phyloP scores from a whole-genome alignment of 1,140 invertebrate species.

The Samia ricini region DNA sequence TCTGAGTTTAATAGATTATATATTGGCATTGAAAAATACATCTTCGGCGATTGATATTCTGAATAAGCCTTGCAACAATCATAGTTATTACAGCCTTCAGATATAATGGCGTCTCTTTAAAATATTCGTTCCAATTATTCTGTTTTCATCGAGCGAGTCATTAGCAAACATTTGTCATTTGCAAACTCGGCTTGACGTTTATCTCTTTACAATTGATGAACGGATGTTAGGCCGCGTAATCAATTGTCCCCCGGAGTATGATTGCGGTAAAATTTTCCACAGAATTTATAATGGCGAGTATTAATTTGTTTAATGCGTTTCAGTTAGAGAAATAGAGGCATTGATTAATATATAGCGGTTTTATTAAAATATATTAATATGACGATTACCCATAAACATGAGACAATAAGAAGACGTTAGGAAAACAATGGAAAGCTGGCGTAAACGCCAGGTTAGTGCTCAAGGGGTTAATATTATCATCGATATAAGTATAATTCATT shows the following conservation, averaged over 20 bases:
- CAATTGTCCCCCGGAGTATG: conserved; percentile 54
- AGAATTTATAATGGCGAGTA: conserved; percentile 31
- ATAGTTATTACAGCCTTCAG: conserved; percentile 28
- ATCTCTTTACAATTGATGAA: conserved; percentile 68
- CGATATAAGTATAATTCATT: too few species aligned
- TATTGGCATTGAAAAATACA: conserved; percentile 18
- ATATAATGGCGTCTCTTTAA: conserved; percentile 30
- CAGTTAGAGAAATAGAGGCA: background rate
- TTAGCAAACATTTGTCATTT: conserved; percentile 72
- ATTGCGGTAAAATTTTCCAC: conserved; percentile 41
- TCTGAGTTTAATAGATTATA: background rate
- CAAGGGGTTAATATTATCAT: too few species aligned
- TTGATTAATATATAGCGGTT: background rate
- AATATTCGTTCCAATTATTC: conserved; percentile 43
- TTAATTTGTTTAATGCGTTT: conserved; percentile 29
- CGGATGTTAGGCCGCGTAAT: conserved; percentile 60
- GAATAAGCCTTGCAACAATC: conserved; percentile 20
- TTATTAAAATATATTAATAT: background rate
- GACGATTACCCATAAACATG: too few species aligned
- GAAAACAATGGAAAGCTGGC: too few species aligned
- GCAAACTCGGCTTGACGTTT: conserved; percentile 60
- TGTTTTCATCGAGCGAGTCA: conserved; percentile 46
- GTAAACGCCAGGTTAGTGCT: too few species aligned
- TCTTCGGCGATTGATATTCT: conserved; percentile 19
- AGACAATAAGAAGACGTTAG: too few species aligned